Percentiles rank a stretch among this genome's conserved stretches.
phyloP scores from a whole-genome alignment of 2,113 vertebrate genomes.

The Corythoichthys intestinalis region DNA sequence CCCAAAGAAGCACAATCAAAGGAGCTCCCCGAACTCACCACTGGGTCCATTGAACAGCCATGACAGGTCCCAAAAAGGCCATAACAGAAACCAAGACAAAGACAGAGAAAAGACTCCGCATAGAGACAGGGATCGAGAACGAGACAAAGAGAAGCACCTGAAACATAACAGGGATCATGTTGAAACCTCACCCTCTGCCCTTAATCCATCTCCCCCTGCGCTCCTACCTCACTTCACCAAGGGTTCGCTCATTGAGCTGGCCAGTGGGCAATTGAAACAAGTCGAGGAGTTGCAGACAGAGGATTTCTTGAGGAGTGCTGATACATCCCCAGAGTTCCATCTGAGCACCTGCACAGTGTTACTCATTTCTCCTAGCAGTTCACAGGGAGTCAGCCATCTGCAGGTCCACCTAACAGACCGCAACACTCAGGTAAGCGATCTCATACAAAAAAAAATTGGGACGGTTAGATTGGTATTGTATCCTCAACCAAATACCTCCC shows the following conservation, averaged over 20 bases:
- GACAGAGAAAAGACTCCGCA: constrained; percentile 51
- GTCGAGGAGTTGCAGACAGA: constrained; percentile 76
- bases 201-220: constrained; percentile 54
- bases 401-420: constrained; percentile 75
- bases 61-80: constrained; percentile 54
- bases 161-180: constrained; percentile 7
- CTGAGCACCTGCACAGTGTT: constrained; percentile 76
- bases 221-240: constrained; percentile 80
- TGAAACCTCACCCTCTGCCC: constrained; percentile 45
- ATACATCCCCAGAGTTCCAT: constrained; percentile 73
- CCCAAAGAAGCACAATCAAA: constrained; percentile 51
- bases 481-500: neutral
- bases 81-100: constrained; percentile 57
- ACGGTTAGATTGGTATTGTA: neutral
- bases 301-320: constrained; percentile 74
- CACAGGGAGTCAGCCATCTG: constrained; percentile 71
- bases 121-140: constrained; percentile 47
- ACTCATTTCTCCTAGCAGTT: constrained; percentile 65
- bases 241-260: constrained; percentile 77
- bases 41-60: constrained; percentile 66
- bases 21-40: constrained; percentile 65
- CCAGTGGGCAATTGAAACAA: constrained; percentile 69
- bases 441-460: neutral
- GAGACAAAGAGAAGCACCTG: constrained; percentile 28
- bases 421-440: constrained; percentile 75